Evolutionary conservation across 2,888 invertebrate genomes (phyloP), one percentile per base, ranked within the genome.

Genomic region (Drosophila atripex): DNA sequence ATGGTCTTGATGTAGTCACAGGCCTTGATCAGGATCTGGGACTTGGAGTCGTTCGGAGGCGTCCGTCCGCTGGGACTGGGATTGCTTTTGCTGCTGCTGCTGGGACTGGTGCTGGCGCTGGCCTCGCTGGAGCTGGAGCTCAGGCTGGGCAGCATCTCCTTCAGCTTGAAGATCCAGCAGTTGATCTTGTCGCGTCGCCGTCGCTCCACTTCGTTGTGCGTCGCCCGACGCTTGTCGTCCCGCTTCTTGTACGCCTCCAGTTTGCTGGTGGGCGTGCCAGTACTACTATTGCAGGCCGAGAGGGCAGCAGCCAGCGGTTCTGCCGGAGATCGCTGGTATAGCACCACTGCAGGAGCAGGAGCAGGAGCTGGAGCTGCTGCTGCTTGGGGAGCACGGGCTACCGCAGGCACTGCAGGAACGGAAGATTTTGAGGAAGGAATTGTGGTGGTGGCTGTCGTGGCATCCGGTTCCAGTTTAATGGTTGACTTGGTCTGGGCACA

Each of bases 181-280:
- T 99, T 99, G 74, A 99, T 99, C 93, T 98, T 99, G 90, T 98
- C 98, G 79, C 99, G 93, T 47, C 99, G 93, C 73, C 98, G 93
- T 80, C 98, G 94, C 91, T 99, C 98, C 1, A 99, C 98, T 93
- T 98, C 98, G 90, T 98, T 98, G 91, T 98, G 98, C 18, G 97
- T 98, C 3, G 97, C 97, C 89, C 98, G 93, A 76, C 98, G 93
- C 89, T 96, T 94, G 87, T 98, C 97, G 88, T 98, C 97, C 68
- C 97, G 94, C 95, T 90, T 90, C 55, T 89, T 90, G 45, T 89
- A 90, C 12, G 90, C 86, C 58, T 90, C 89, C 73, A 90, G 53
- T 53, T 86, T 89, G n/a, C 76, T 69, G 45, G 76, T 78, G 21
- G 71, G 30, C 11, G 69, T 41, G 16, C 51, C 14, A 11, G 39